Evolutionary conservation across 2,888 invertebrate species (phyloP).

Genomic region (Nemotelus pantherinus): DNA sequence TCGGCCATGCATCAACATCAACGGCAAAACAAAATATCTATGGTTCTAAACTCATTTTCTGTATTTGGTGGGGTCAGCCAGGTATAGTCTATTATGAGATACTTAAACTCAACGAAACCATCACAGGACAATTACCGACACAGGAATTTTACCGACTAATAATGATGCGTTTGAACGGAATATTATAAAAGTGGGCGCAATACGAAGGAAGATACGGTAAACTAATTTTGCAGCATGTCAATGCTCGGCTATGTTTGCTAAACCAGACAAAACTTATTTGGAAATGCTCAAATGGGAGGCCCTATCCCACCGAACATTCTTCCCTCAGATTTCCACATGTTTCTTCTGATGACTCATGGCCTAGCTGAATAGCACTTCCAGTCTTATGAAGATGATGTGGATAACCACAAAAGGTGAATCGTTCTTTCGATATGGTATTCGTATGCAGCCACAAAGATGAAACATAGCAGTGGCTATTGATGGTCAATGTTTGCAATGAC

Average conservation of each 20-base stretch:
- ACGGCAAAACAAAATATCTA: conserved; percentile 2
- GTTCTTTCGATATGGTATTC: conserved; percentile 48
- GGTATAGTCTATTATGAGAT: conserved; percentile 46
- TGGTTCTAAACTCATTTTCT: conserved; percentile 12
- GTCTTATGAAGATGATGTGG: not conserved
- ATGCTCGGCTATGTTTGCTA: not conserved
- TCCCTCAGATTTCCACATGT: conserved; percentile 3
- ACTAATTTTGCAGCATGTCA: conserved; percentile 27
- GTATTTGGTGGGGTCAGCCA: conserved; percentile 34
- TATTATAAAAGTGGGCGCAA: conserved; percentile 23
- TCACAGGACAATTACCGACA: too few species aligned
- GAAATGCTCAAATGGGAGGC: conserved; percentile 18
- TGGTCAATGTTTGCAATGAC: conserved; percentile 9
- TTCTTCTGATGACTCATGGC: not conserved
- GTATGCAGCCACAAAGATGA: conserved; percentile 52
- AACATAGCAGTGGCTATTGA: conserved; percentile 48
- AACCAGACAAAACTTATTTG: not conserved
- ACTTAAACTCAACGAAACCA: conserved; percentile 40
- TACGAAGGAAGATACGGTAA: conserved; percentile 25
- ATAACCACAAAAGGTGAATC: not conserved
- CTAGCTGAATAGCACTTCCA: not conserved
- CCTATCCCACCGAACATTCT: not conserved
- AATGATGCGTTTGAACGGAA: conserved; percentile 43
- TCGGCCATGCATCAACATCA: conserved; percentile 21
- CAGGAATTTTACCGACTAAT: conserved; percentile 36